Evolutionary conservation across 2,888 invertebrate species (phyloP).

Genomic region (Dendrolimus houi): DNA sequence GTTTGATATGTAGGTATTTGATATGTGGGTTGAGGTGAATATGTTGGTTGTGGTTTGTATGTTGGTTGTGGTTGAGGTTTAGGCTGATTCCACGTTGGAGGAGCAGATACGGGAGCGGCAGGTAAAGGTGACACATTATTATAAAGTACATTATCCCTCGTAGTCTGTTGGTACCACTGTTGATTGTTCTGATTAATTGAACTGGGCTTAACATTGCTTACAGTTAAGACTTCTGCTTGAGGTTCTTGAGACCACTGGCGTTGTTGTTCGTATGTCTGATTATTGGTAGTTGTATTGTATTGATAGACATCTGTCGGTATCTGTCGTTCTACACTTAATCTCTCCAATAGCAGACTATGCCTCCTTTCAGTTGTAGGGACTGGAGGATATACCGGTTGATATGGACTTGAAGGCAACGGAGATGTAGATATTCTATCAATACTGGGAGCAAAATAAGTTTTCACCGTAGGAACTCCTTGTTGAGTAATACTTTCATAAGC

Average conservation of each 20-base stretch:
- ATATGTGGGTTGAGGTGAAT: constrained; percentile 15
- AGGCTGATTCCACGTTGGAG: constrained; percentile 23
- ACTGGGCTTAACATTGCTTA: constrained; percentile 66
- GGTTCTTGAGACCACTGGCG: constrained; percentile 54
- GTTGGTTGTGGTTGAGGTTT: constrained; percentile 23
- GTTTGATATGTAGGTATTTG: constrained; percentile 20
- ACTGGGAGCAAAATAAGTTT: constrained; percentile 54
- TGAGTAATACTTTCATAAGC: constrained; percentile 51
- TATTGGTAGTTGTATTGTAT: constrained; percentile 38
- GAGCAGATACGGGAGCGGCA: constrained; percentile 14
- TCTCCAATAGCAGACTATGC: constrained; percentile 58
- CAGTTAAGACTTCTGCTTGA: constrained; percentile 57
- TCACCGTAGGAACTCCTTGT: constrained; percentile 50
- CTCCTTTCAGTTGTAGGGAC: constrained; percentile 52
- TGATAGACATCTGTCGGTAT: constrained; percentile 55
- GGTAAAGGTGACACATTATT: constrained; percentile 36
- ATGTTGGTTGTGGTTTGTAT: constrained; percentile 14
- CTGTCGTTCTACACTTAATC: constrained; percentile 63
- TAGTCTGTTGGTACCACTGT: constrained; percentile 62
- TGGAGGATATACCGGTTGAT: constrained; percentile 47
- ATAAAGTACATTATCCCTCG: constrained; percentile 40
- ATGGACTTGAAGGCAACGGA: constrained; percentile 44
- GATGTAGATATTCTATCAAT: constrained; percentile 45
- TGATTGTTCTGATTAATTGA: constrained; percentile 46
- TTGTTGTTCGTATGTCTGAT: constrained; percentile 46